These are phyloP conservation scores for Sceloporus tristichus DNA, from an alignment of 2,113 vertebrate species.

Conservation along the genomic window DNA sequence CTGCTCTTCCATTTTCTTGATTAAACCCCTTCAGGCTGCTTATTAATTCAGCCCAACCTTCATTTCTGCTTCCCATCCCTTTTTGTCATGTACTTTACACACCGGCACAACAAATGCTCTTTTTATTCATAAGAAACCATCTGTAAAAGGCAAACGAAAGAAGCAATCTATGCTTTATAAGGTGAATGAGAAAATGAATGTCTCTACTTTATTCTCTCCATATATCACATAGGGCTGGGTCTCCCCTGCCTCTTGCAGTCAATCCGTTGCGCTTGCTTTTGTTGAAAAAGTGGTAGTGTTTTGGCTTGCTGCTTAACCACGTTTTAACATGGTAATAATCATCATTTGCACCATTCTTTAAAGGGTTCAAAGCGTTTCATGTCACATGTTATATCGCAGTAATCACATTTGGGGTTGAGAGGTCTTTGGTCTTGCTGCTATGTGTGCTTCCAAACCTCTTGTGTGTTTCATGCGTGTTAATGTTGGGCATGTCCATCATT, in stretches of 20 bases:
- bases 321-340: background rate
- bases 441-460: background rate
- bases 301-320: background rate
- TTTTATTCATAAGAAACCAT: conserved; percentile 38
- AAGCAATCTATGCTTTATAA: background rate
- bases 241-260: background rate
- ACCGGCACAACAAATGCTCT: background rate
- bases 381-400: background rate
- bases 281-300: background rate
- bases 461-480: no score
- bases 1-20: conserved; percentile 37
- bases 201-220: conserved; percentile 26
- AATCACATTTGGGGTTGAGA: no score
- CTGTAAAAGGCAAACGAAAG: conserved; percentile 38
- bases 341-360: background rate
- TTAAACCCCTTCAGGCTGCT: conserved; percentile 30
- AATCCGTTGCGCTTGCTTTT: background rate
- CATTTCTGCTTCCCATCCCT: conserved; percentile 16
- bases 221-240: background rate
- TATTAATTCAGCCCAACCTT: conserved; percentile 24
- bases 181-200: background rate
- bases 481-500: no score
- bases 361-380: background rate
- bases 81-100: background rate
- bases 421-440: background rate